Evolutionary conservation across 2,113 vertebrate genomes (phyloP).

Genomic region (Psittacula cyanocephala): DNA sequence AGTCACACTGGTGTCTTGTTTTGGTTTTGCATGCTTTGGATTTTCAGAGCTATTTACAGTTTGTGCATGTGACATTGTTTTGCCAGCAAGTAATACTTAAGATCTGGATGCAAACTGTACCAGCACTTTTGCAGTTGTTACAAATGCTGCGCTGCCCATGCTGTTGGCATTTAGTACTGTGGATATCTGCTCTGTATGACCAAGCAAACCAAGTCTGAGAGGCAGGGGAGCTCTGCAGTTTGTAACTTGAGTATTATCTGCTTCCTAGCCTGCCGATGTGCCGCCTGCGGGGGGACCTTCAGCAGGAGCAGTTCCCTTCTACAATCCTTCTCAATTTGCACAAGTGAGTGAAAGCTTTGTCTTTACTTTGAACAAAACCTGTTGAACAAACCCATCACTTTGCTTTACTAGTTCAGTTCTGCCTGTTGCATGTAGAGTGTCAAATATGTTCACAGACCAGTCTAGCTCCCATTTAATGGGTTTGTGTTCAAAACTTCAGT

Average conservation of each 20-base stretch:
- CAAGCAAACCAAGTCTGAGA: not conserved
- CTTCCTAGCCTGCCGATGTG: slow-evolving; percentile 37
- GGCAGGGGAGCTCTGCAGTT: not conserved
- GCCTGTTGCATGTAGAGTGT: not conserved
- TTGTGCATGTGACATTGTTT: slow-evolving; percentile 39
- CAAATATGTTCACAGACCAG: not conserved
- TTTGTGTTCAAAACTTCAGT: not conserved
- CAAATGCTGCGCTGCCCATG: not conserved
- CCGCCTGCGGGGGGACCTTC: slow-evolving; percentile 63
- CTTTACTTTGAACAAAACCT: not conserved
- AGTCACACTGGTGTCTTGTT: not conserved
- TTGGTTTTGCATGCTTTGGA: slow-evolving; percentile 38
- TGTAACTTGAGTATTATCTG: not conserved
- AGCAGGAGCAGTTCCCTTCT: slow-evolving; percentile 81
- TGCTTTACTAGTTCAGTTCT: not conserved
- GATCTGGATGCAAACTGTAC: not conserved
- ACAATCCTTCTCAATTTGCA: slow-evolving; percentile 89
- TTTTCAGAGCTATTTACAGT: not conserved
- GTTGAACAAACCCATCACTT: not conserved
- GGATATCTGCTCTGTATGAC: not conserved
- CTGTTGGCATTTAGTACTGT: not conserved
- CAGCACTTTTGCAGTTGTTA: not conserved
- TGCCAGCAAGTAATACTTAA: not conserved
- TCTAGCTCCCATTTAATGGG: not conserved
- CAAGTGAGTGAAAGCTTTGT: slow-evolving; percentile 74